Evolutionary conservation across 2,113 vertebrate genomes (phyloP), one percentile per base, ranked within the genome.

Genomic region (Pyxicephalus adspersus): DNA sequence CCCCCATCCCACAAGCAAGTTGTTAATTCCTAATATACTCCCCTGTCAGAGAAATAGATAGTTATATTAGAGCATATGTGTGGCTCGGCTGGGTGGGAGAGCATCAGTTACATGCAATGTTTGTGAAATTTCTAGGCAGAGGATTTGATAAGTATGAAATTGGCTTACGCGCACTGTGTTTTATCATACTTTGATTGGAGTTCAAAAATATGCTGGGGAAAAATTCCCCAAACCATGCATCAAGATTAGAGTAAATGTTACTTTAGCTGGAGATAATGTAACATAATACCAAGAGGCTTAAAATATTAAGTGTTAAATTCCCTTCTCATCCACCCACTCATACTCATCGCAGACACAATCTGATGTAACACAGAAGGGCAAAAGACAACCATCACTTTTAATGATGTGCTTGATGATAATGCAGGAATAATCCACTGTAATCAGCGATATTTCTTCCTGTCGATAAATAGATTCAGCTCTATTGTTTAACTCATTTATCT

Each of bases 231-330:
- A 85, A 78, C 51, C 38, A 78, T 85, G 86, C 65, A 83, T 86
- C 65, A 85, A 72, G 71, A 77, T 80, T 80, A 85, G 23, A 65
- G 67, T 85, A 83, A 63, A 82, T 85, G 83, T 86, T 83, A 78
- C 83, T 86, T 86, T 75, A 86, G 75, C n/a, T 83, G 64, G 83
- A 86, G 83, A 85, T 80, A 86, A 81, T 65, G 79, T 84, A 84
- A 84, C 75, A 84, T 79, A 85, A 86, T 84, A 66, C 81, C 83
- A 84, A 71, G 55, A 85, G 81, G 78, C 54, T 83, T 83, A 80
- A 87, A 85, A 71, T 81, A 85, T 83, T 84, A 80, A 84, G 66
- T 55, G 81, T 84, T 84, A 83, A 84, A 81, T 50, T 83, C 77
- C 63, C n/a, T 34, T 84, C 83, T 83, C 19, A 60, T 85, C 76